Percentiles rank a stretch among this genome's conserved stretches.
phyloP scores from a whole-genome alignment of 2,113 vertebrate genomes.

The Podarcis raffonei region DNA sequence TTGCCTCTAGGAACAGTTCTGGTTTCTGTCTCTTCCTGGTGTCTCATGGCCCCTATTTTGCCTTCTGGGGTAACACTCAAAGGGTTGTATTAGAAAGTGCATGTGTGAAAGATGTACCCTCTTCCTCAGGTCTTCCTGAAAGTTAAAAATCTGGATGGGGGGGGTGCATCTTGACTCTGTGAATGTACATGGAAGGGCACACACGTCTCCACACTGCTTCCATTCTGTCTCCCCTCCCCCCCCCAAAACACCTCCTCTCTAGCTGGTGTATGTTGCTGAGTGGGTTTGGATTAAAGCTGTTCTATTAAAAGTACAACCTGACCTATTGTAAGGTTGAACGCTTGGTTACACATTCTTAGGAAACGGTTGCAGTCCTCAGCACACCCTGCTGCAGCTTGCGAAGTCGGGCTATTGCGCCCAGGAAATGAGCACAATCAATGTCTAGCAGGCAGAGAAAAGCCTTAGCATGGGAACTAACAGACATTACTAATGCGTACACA shows the following conservation, averaged over 20 bases:
- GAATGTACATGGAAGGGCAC: neutral
- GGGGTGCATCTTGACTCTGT: neutral
- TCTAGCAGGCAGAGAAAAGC: neutral
- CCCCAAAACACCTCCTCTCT: no score
- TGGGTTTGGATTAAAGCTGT: neutral
- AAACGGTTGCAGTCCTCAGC: neutral
- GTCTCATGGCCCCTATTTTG: neutral
- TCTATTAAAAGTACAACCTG: neutral
- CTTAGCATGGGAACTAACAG: neutral
- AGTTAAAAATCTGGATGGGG: neutral
- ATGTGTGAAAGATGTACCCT: neutral
- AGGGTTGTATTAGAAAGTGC: neutral
- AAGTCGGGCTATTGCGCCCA: neutral
- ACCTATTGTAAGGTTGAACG: neutral
- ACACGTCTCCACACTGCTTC: neutral
- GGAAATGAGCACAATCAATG: neutral
- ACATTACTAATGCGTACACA: neutral
- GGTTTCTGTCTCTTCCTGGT: neutral
- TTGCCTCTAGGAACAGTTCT: neutral
- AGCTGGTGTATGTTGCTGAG: neutral
- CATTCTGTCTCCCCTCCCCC: neutral
- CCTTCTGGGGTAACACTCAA: neutral
- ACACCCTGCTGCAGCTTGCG: neutral
- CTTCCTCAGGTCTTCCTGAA: neutral
- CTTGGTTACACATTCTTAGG: neutral